These are phyloP conservation scores for Noturus placidus DNA, from an alignment of 2,113 vertebrate genomes.

Conservation along the genomic window DNA sequence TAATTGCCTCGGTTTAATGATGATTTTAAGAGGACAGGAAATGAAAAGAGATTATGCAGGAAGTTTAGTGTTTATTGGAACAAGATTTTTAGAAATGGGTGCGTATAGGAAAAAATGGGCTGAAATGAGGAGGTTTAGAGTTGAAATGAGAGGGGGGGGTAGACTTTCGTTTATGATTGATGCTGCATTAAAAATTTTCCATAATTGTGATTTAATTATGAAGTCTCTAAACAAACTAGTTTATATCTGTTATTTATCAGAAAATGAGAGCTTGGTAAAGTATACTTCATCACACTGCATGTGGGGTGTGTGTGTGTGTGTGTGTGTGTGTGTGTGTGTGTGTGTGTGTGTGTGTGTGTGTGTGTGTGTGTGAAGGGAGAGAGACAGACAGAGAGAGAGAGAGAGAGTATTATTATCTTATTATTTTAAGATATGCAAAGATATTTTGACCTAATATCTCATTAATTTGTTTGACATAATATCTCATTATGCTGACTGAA, in stretches of 20 bases:
- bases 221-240: slow-evolving; percentile 25
- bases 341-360: too few relatives aligned
- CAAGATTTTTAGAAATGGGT: neutral
- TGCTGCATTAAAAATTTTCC: neutral
- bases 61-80: slow-evolving; percentile 14
- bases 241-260: slow-evolving; percentile 24
- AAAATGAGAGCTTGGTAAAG: slow-evolving; percentile 36
- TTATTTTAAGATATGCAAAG: neutral
- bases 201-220: slow-evolving; percentile 24
- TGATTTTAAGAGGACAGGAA: slow-evolving; percentile 47
- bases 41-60: slow-evolving; percentile 26
- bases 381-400: too few relatives aligned
- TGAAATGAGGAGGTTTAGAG: neutral
- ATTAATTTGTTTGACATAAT: neutral
- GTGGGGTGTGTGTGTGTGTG: slow-evolving; percentile 43
- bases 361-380: too few relatives aligned
- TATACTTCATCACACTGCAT: slow-evolving; percentile 33
- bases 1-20: slow-evolving; percentile 62
- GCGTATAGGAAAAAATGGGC: neutral
- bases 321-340: slow-evolving; percentile 38
- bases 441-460: neutral
- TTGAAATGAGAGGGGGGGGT: neutral
- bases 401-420: too few relatives aligned
- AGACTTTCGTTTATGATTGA: neutral
- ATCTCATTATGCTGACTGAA: neutral